Evolutionary conservation across 2,797 vertebrate genomes (phyloP).

Genomic region (Gallinago solitaria): DNA sequence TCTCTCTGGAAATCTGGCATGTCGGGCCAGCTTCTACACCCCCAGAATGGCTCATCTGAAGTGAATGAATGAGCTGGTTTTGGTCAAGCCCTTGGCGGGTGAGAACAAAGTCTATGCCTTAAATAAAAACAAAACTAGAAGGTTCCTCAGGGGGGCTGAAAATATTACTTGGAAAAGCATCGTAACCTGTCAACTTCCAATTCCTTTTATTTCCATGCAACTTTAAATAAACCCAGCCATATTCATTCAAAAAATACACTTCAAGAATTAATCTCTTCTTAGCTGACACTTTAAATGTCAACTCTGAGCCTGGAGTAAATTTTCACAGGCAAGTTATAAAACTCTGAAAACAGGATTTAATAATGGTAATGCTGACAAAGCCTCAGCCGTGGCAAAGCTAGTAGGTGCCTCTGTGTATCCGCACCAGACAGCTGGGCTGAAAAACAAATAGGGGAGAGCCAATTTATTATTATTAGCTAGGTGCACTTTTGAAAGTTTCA

Average conservation of each 20-base stretch:
- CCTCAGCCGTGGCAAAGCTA: background rate
- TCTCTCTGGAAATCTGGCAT: background rate
- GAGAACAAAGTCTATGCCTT: background rate
- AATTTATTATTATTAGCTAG: slow-evolving; percentile 18
- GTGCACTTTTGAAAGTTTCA: background rate
- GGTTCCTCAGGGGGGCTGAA: background rate
- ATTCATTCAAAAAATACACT: background rate
- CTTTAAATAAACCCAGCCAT: background rate
- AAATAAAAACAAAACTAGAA: background rate
- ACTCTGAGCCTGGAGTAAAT: slow-evolving; percentile 36
- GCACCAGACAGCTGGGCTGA: background rate
- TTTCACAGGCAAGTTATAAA: slow-evolving; percentile 48
- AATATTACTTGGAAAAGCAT: background rate
- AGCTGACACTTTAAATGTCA: slow-evolving; percentile 60
- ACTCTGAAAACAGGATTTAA: slow-evolving; percentile 52
- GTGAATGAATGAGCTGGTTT: background rate
- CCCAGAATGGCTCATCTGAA: background rate
- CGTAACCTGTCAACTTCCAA: background rate
- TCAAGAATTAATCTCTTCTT: slow-evolving; percentile 44
- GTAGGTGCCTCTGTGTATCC: background rate
- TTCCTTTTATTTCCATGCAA: slow-evolving; percentile 14
- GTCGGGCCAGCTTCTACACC: background rate
- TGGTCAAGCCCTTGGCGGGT: background rate
- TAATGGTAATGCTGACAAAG: slow-evolving; percentile 55
- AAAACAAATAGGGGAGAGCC: background rate